Conservation (phyloP, 2,113 vertebrate species). For the Oreocharis arfaki region DNA sequence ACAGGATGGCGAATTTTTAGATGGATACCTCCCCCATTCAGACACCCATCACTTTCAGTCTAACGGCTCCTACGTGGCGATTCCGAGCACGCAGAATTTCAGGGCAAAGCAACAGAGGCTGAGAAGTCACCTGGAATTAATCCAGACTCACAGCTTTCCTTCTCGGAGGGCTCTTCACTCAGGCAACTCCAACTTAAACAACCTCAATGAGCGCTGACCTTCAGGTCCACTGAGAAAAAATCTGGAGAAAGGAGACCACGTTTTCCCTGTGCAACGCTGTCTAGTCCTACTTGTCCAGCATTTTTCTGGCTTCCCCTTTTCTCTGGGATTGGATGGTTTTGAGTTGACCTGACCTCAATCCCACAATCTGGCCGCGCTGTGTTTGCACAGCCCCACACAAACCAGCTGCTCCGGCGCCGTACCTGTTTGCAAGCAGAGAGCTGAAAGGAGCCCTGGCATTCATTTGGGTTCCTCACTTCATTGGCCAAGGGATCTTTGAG, state of each 20-base stretch:
- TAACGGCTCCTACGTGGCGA: accelerated
- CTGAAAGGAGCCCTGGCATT: slow-evolving; percentile 21
- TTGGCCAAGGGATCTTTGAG: slow-evolving; percentile 53
- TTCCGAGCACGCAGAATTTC: accelerated
- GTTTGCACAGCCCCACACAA: neutral
- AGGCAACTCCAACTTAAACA: neutral
- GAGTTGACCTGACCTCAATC: neutral
- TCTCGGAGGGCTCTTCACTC: neutral
- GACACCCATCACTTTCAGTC: neutral
- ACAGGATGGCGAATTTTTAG: neutral
- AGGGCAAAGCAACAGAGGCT: neutral
- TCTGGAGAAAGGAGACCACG: neutral
- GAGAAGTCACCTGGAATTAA: neutral
- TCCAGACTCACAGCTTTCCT: neutral
- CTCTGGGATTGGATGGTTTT: neutral
- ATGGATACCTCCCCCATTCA: neutral
- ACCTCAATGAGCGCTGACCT: neutral
- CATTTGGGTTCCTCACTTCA: slow-evolving; percentile 49
- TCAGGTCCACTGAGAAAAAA: neutral
- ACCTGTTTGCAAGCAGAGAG: slow-evolving; percentile 44
- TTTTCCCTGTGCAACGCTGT: neutral
- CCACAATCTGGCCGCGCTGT: neutral
- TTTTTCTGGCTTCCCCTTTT: neutral
- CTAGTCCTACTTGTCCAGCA: neutral
- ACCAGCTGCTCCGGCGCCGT: neutral